Evolutionary conservation across 2,113 vertebrate genomes (phyloP).

Genomic region (Romanogobio albipinnatus): DNA sequence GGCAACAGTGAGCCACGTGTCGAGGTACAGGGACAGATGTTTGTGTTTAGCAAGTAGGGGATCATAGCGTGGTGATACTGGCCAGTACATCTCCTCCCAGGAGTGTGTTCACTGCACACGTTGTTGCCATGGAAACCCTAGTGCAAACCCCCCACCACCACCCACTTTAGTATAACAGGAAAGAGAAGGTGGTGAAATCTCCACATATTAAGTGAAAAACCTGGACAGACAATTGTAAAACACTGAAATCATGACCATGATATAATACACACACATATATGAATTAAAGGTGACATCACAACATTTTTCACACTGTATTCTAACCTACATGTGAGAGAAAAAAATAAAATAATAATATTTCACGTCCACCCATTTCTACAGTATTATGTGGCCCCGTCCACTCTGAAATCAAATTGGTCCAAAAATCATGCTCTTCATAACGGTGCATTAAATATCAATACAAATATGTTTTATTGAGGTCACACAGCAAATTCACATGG

Average conservation of each 20-base stretch:
- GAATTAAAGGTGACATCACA: conserved; percentile 30
- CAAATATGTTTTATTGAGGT: neutral
- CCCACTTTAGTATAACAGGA: conserved; percentile 61
- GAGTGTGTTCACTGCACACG: conserved; percentile 59
- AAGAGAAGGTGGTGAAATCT: conserved; percentile 48
- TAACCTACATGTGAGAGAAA: neutral
- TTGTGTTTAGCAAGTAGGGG: conserved; percentile 50
- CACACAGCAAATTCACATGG: neutral
- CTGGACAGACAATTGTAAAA: conserved; percentile 25
- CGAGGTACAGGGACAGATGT: conserved; percentile 23
- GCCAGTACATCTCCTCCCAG: conserved; percentile 65
- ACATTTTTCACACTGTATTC: neutral
- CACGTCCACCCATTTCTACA: neutral
- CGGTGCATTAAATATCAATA: neutral
- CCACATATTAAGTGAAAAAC: neutral
- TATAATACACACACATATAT: neutral
- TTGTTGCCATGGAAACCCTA: conserved; percentile 74
- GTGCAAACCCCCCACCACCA: conserved; percentile 53
- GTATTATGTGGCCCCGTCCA: neutral
- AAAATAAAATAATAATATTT: no score
- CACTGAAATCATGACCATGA: neutral
- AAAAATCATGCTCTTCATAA: neutral
- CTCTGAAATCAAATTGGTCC: neutral
- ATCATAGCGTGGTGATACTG: conserved; percentile 62
- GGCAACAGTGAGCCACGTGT: conserved; percentile 47